Evolutionary conservation across 2,113 vertebrate species (phyloP).

Genomic region (Myxocyprinus asiaticus): DNA sequence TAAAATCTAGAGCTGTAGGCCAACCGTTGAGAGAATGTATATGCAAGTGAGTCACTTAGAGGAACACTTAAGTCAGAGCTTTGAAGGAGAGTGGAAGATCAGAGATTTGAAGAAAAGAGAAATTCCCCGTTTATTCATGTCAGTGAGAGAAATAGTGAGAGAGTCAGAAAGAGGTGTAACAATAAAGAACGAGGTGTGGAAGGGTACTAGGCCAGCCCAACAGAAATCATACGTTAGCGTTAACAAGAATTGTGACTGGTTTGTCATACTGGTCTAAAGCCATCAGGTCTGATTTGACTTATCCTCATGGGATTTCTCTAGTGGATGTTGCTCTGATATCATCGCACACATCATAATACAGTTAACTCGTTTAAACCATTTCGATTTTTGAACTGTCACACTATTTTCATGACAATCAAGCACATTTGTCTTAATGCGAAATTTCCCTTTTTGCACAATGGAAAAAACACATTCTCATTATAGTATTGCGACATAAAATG

Average conservation of each 20-base stretch:
- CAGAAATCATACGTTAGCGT: constrained; percentile 62
- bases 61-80: constrained; percentile 42
- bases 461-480: too few species aligned
- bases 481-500: too few species aligned
- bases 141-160: constrained; percentile 58
- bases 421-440: too few species aligned
- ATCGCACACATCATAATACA: not conserved
- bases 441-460: too few species aligned
- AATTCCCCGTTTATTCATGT: constrained; percentile 74
- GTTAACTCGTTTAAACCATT: too few species aligned
- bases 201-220: constrained; percentile 57
- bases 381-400: too few species aligned
- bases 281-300: constrained; percentile 64
- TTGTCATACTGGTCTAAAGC: constrained; percentile 61
- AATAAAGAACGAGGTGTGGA: constrained; percentile 45
- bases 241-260: constrained; percentile 62
- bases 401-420: too few species aligned
- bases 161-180: constrained; percentile 49
- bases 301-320: constrained; percentile 59
- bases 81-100: constrained; percentile 36
- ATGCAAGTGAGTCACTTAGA: constrained; percentile 50
- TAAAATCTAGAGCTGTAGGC: constrained; percentile 39
- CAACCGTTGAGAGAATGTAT: constrained; percentile 9
- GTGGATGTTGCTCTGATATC: not conserved
- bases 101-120: constrained; percentile 38